These are phyloP conservation scores for Propsilocerus akamusi DNA, from an alignment of 1,140 invertebrate genomes.

Conservation along the genomic window DNA sequence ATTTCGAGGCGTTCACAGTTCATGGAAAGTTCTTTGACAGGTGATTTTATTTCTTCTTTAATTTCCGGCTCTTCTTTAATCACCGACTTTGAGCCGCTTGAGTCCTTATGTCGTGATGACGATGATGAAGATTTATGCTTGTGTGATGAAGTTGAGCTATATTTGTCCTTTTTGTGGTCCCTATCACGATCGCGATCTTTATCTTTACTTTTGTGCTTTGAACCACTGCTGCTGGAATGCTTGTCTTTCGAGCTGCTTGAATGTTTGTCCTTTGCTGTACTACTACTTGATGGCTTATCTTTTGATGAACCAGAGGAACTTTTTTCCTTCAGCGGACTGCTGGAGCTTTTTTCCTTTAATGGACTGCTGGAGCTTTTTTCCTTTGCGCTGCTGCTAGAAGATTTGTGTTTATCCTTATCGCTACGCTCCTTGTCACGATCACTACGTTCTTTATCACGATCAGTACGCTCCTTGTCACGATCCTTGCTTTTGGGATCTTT, in stretches of 20 bases:
- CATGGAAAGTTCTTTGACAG: constrained; percentile 6
- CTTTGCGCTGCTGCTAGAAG: constrained; percentile 25
- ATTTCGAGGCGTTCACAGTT: constrained; percentile 22
- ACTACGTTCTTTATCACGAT: constrained; percentile 26
- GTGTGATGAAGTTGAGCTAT: constrained; percentile 23
- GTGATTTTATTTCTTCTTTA: constrained; percentile 13
- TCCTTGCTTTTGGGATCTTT: constrained; percentile 26
- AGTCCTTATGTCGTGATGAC: constrained; percentile 11
- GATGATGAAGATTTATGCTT: constrained; percentile 23
- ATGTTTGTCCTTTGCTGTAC: too few relatives aligned
- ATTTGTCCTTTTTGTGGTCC: constrained; percentile 25
- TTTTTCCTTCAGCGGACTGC: constrained; percentile 9
- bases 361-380: constrained; percentile 14
- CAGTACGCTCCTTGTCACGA: constrained; percentile 23
- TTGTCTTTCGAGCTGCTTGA: constrained; percentile 26
- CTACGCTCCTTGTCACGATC: constrained; percentile 27
- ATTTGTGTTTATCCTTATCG: constrained; percentile 29
- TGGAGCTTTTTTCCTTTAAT: constrained; percentile 10
- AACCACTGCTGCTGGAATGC: constrained; percentile 16
- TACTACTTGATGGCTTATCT: constrained; percentile 10
- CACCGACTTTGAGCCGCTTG: constrained; percentile 13
- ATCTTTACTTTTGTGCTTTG: constrained; percentile 15
- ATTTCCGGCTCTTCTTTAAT: constrained; percentile 15
- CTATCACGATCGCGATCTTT: constrained; percentile 25
- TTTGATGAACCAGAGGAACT: constrained; percentile 8